Conservation (phyloP, 2,797 vertebrate genomes). For the Mus minutoides region DNA sequence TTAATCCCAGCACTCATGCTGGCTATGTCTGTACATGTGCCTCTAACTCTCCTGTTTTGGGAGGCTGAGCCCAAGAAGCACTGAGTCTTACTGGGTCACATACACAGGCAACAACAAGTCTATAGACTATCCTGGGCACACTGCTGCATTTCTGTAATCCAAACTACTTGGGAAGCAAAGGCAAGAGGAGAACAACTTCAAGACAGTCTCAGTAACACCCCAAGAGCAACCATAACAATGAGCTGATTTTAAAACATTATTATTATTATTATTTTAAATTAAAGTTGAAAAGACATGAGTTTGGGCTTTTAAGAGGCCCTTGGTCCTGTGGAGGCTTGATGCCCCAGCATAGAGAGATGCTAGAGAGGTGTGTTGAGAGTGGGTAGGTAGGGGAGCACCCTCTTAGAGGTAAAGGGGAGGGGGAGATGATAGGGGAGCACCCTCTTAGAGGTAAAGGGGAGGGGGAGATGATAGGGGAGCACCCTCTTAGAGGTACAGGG, state of each 20-base stretch:
- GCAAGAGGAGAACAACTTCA: not conserved
- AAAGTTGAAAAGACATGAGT: constrained; percentile 3
- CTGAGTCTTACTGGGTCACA: not conserved
- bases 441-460: not conserved
- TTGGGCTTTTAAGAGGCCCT: constrained; percentile 7
- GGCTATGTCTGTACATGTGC: not conserved
- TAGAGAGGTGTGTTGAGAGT: not conserved
- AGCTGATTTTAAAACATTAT: not conserved
- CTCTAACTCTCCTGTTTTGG: not conserved
- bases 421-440: not conserved
- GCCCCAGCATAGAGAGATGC: not conserved
- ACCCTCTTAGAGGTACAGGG: not conserved
- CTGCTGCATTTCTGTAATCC: not conserved
- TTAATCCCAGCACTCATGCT: not conserved
- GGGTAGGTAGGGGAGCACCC: not conserved
- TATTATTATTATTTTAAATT: not conserved
- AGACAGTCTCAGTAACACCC: not conserved
- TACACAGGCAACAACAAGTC: not conserved
- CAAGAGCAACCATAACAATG: not conserved
- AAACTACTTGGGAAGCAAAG: not conserved
- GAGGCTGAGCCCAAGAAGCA: not conserved
- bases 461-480: not conserved
- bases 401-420: not conserved
- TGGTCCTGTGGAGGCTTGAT: not conserved
- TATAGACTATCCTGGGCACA: not conserved